Conservation (phyloP, 2,113 vertebrate species). For the Ictidomys tridecemlineatus region DNA sequence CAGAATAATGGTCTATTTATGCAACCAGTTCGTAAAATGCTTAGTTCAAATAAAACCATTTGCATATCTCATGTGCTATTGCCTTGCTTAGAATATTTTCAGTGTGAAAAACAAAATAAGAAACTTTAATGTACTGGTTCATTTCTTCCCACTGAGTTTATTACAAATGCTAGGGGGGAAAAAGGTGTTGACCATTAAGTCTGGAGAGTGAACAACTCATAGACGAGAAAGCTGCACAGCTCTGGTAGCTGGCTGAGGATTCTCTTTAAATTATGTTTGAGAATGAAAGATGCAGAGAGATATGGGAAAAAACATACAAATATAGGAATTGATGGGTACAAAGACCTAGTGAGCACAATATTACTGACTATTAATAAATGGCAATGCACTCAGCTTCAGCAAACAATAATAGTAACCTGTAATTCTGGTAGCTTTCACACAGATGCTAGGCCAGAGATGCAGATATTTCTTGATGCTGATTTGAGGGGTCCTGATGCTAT, state of each 20-base stretch:
- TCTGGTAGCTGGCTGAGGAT: background rate
- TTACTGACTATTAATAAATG: background rate
- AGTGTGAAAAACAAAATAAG: background rate
- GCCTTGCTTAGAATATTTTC: background rate
- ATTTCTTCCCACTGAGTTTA: conserved; percentile 31
- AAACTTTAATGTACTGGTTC: background rate
- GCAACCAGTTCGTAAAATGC: background rate
- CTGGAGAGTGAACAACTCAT: background rate
- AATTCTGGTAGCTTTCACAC: background rate
- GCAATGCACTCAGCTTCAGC: background rate
- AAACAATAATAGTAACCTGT: conserved; percentile 5
- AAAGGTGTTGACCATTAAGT: background rate
- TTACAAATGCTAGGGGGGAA: background rate
- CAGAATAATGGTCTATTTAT: conserved; percentile 10
- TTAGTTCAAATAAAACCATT: conserved; percentile 39
- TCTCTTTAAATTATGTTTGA: conserved; percentile 17
- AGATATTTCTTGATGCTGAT: background rate
- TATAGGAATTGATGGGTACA: background rate
- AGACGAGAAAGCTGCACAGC: background rate
- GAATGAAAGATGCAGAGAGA: background rate
- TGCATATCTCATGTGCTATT: background rate
- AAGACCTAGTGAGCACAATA: background rate
- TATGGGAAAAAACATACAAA: background rate
- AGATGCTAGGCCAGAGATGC: background rate
- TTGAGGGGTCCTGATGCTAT: background rate